phyloP scores from a whole-genome alignment of 2,113 vertebrate species.

The Brachyhypopomus occidentalis region DNA sequence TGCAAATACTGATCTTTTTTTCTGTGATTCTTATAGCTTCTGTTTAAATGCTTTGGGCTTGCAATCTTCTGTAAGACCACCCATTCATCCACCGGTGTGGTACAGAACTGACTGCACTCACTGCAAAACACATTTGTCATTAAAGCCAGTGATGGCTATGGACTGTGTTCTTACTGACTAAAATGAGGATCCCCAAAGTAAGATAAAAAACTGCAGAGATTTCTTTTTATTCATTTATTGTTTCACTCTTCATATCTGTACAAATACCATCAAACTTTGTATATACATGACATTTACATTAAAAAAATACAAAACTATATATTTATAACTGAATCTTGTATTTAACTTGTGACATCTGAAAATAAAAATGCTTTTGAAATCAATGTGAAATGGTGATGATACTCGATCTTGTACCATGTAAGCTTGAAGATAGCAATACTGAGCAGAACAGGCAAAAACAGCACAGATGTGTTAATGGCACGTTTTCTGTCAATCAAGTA shows the following conservation, averaged over 20 bases:
- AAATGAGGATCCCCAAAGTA: neutral
- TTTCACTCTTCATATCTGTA: slow-evolving; percentile 99
- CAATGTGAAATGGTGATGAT: slow-evolving; percentile 62
- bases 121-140: no score
- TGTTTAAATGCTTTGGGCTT: no score
- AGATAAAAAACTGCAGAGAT: slow-evolving; percentile 61
- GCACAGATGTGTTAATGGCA: slow-evolving; percentile 72
- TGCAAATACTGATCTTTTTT: no score
- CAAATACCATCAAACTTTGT: slow-evolving; percentile 99
- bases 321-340: slow-evolving; percentile 99
- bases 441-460: slow-evolving; percentile 69
- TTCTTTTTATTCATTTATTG: slow-evolving; percentile 84
- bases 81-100: neutral
- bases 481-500: slow-evolving; percentile 69
- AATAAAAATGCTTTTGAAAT: slow-evolving; percentile 87
- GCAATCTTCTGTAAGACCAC: neutral
- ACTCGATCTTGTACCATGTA: slow-evolving; percentile 34
- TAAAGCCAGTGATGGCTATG: neutral
- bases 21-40: no score
- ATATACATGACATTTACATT: slow-evolving; percentile 99
- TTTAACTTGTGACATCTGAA: slow-evolving; percentile 97
- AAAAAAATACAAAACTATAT: slow-evolving; percentile 99
- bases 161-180: neutral
- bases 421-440: slow-evolving; percentile 69
- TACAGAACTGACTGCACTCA: neutral